Base-by-base conservation (phyloP, 2,797 vertebrate genomes). In the Myotis daubentonii region DNA sequence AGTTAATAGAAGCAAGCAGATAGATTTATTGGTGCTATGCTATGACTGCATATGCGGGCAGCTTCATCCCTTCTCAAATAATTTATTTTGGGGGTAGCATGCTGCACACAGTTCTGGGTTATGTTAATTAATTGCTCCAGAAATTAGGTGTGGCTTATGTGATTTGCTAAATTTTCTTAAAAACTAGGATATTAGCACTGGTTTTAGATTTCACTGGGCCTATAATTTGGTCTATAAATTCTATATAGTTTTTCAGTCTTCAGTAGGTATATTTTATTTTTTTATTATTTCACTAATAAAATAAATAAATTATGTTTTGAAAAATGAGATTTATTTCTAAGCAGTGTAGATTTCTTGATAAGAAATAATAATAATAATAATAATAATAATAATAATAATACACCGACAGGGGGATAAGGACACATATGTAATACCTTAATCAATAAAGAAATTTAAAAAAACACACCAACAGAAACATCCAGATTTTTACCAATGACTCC, bases 1-100 rank as follows among this genome's bases (percentile, higher is more conserved):
- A 22, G 68, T 38, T 41, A 8, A 5, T 3, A 11, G 33, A 65
- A 38, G 28, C 22, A 22, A 44, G 47, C 3, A 7, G 22, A 28
- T 2, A 13, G 19, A 13, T 47, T 16, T 25, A 2, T 25, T 53
- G 49, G 92, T 11, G 11, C 49, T 12, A 0, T 23, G 38, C 19
- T 4, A 1, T 19, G 44, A 30, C 5, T 1, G 22, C 2, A 0
- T 16, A 10, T 1, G 20, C 0, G 19, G 1, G 38, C 23, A 33
- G 60, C 3, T 25, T 53, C 15, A 0, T 28, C 57, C 81, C 20
- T 33, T 25, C 53, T 10, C 1, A n/a, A 41, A 41, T 33, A 75
- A 44, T 25, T 11, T 19, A 4, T 10, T 62, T 70, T 20, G 19
- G 23, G 65, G 30, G 15, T 22, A 7, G 19, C 16, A 1, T 2